These are phyloP conservation scores for Chaenocephalus aceratus DNA, from an alignment of 2,113 vertebrate genomes.

Conservation along the genomic window DNA sequence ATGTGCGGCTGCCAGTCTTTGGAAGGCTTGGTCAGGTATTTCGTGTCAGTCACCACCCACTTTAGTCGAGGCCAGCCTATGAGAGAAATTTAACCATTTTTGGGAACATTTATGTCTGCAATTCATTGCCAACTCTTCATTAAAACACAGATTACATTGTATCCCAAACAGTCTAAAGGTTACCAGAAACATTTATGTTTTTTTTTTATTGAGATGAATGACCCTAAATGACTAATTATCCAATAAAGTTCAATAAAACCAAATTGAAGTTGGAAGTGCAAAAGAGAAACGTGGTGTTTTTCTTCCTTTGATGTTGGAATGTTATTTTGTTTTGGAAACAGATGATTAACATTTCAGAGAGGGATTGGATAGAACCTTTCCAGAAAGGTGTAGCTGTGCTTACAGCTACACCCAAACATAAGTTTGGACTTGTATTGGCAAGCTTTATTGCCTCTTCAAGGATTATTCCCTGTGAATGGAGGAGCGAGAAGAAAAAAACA, in stretches of 20 bases:
- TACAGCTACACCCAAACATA: too few species aligned
- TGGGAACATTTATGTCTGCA: neutral
- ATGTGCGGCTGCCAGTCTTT: constrained; percentile 99
- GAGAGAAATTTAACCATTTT: constrained; percentile 27
- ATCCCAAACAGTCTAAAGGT: constrained; percentile 8
- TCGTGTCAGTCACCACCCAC: constrained; percentile 98
- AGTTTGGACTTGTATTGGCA: too few species aligned
- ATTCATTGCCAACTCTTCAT: neutral
- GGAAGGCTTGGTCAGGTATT: constrained; percentile 96
- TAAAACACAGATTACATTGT: neutral
- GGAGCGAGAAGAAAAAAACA: too few species aligned
- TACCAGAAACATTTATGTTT: neutral
- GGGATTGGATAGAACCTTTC: too few species aligned
- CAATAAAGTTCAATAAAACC: neutral
- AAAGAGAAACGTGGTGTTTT: too few species aligned
- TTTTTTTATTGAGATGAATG: neutral
- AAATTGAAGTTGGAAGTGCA: too few species aligned
- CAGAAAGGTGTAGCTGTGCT: too few species aligned
- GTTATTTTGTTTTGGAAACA: too few species aligned
- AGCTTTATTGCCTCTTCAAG: too few species aligned
- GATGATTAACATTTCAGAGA: too few species aligned
- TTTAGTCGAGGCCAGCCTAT: constrained; percentile 97
- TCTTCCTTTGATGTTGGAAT: too few species aligned
- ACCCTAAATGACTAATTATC: neutral
- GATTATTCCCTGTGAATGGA: too few species aligned